These are phyloP conservation scores for Nothocercus nigrocapillus DNA, from an alignment of 2,113 vertebrate genomes.

Conservation along the genomic window DNA sequence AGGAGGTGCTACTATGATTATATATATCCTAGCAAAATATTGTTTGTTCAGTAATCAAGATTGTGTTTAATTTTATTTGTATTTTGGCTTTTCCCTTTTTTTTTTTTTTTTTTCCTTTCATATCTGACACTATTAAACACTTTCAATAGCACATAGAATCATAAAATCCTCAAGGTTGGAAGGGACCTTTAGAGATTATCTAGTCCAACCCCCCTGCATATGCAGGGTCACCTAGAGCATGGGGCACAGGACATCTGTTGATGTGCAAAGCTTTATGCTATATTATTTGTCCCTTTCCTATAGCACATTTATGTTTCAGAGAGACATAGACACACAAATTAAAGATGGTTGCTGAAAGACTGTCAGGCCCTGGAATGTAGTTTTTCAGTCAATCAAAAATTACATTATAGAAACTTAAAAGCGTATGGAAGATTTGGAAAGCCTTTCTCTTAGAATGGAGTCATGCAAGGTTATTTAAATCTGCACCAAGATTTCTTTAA, in stretches of 20 bases:
- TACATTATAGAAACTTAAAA: not conserved
- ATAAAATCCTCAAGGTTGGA: too few relatives aligned
- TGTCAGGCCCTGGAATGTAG: not conserved
- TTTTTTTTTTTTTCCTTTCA: not conserved
- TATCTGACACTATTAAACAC: not conserved
- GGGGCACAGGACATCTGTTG: too few relatives aligned
- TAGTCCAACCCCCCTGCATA: too few relatives aligned
- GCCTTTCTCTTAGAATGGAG: not conserved
- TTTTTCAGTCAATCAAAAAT: not conserved
- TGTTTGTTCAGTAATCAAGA: not conserved
- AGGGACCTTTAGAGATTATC: too few relatives aligned
- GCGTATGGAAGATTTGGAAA: not conserved
- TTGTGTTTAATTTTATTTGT: not conserved
- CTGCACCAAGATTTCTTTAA: too few relatives aligned
- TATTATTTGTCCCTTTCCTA: not conserved
- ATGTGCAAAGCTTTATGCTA: not conserved
- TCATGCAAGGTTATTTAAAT: not conserved
- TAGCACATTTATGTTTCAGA: not conserved
- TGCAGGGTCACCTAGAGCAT: too few relatives aligned
- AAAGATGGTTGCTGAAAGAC: not conserved
- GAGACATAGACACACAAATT: not conserved
- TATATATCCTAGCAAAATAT: not conserved
- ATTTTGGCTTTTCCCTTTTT: not conserved
- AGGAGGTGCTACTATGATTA: not conserved
- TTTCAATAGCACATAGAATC: not conserved